A percentile compares a stretch with the other conserved stretches of the same genome.
Evolutionary conservation across 2,797 vertebrate genomes (phyloP).

Genomic region (Dallia pectoralis): DNA sequence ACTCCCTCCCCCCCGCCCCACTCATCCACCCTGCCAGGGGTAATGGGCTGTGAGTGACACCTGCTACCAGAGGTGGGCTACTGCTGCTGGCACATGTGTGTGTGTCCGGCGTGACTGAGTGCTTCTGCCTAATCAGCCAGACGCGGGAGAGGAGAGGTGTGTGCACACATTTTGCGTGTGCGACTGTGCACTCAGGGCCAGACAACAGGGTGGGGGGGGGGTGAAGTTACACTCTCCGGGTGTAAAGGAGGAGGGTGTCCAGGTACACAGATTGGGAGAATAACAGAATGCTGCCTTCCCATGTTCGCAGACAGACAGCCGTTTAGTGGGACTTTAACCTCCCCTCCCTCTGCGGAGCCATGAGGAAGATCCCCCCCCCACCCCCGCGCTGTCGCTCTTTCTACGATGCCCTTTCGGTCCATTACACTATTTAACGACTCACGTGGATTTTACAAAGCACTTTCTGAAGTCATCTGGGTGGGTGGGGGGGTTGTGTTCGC

Average conservation of each 20-base stretch:
- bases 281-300: conserved; percentile 36
- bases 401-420: background rate
- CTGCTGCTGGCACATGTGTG: conserved; percentile 29
- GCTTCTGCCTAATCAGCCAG: conserved; percentile 2
- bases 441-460: background rate
- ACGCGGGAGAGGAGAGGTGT: background rate
- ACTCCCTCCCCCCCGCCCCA: background rate
- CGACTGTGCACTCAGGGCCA: background rate
- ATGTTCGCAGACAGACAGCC: conserved; percentile 28
- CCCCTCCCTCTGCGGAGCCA: too few species aligned
- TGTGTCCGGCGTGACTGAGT: background rate
- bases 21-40: conserved; percentile 65
- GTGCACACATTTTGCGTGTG: conserved; percentile 11
- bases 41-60: conserved; percentile 76
- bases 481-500: too few species aligned
- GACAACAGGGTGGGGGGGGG: background rate
- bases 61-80: conserved; percentile 68
- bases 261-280: conserved; percentile 26
- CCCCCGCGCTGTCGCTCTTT: background rate
- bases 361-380: background rate
- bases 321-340: conserved; percentile 17
- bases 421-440: background rate
- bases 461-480: background rate
- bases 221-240: background rate
- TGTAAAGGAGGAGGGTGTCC: background rate